Evolutionary conservation across 2,888 invertebrate species (phyloP), one percentile per base, ranked within the genome.

Genomic region (Trichopria drosophilae): DNA sequence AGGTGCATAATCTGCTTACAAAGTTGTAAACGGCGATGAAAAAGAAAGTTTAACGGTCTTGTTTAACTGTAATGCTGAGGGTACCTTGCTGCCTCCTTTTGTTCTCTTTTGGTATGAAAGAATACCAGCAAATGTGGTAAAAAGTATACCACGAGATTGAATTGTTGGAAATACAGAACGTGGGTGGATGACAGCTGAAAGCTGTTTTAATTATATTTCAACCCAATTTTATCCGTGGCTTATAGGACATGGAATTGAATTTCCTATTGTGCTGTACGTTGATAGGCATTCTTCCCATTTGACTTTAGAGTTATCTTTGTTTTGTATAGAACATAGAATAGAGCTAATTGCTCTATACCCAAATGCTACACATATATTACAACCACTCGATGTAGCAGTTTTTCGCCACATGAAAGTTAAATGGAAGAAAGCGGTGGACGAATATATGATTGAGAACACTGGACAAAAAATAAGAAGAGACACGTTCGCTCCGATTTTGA

Each of bases 241-340:
- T 10, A 22, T 49, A 15, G 35, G 54, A 26, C 45, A 59, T 31
- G 32, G 58, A 19, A 55, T 64, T 16, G 22, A 51, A 34, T 41
- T 50, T n/a, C 62, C 62, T 19, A 56, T 61, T 13, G 35, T 65
- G 10, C 24, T 62, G 3, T 64, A 59, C 32, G 44, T 65, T 18
- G 66, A 65, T 57, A 61, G 62, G 3, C 65, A 65, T 49, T 20
- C 35, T 6, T 66, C 66, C 18, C 63, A 65, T 41, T 19, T 49
- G 3, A 35, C 42, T 7, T 41, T 41, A 10, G 20, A 19, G 12
- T 28, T 49, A 12, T 12, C 15, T 6, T 18, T 7, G 13, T 50
- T 50, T 31, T 50, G 43, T 20, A 35, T 28, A 9, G 36, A 49
- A 7, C 24, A 49, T 3, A n/a, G 42, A 34, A 49, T 49, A n/a